Percentiles rank a stretch among this genome's conserved stretches.
Evolutionary conservation across 2,888 invertebrate genomes (phyloP).

Genomic region (Megalurothrips usitatus): DNA sequence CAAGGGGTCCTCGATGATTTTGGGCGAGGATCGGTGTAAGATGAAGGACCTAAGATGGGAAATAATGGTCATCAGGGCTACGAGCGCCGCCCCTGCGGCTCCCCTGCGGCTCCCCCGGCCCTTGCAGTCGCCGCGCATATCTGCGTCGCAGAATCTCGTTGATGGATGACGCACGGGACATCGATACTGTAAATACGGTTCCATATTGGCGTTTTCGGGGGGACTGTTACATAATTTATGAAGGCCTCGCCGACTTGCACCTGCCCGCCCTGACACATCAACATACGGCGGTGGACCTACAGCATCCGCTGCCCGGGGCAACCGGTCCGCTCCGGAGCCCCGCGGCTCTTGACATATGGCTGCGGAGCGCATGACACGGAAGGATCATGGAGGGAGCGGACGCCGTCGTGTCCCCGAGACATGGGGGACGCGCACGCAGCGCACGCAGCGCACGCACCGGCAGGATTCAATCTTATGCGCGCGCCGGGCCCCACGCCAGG

Average conservation of each 20-base stretch:
- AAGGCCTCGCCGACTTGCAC: background rate
- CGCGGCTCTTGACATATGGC: background rate
- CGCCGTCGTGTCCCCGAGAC: background rate
- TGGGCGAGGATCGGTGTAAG: background rate
- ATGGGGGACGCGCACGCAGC: no score
- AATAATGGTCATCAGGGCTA: no score
- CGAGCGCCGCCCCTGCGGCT: no score
- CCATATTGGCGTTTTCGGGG: background rate
- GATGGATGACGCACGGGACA: background rate
- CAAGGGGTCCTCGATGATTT: no score
- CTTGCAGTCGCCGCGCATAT: background rate
- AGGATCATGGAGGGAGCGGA: background rate
- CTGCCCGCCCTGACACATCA: background rate
- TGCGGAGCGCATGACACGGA: background rate
- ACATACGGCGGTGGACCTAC: background rate
- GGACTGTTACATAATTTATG: background rate
- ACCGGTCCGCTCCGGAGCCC: background rate
- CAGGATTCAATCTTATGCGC: no score
- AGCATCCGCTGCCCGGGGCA: conserved; percentile 6
- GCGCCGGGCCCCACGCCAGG: no score
- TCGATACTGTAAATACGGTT: conserved; percentile 11
- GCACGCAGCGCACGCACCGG: no score
- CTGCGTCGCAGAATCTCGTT: background rate
- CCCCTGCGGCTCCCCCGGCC: no score
- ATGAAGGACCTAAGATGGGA: background rate